phyloP scores from a whole-genome alignment of 2,113 vertebrate genomes.

The Australoheros scitulus region DNA sequence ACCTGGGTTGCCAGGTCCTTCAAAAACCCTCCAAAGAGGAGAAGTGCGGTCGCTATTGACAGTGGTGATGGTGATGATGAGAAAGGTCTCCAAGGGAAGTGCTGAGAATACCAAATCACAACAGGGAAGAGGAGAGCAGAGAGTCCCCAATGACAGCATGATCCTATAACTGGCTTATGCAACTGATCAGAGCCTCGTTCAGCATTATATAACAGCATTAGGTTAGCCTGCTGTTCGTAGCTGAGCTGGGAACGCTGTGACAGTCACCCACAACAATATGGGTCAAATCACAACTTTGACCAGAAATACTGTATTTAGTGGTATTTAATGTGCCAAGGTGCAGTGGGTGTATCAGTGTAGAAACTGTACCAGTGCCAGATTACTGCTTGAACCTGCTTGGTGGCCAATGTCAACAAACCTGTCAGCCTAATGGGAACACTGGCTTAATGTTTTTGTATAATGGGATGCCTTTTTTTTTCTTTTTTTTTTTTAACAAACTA shows the following conservation, averaged over 20 bases:
- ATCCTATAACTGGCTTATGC: conserved; percentile 61
- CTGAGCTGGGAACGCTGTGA: conserved; percentile 30
- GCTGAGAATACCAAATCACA: conserved; percentile 8
- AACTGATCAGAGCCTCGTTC: conserved; percentile 57
- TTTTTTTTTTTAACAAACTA: background rate
- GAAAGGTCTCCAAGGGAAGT: background rate
- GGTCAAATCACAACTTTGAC: conserved; percentile 5
- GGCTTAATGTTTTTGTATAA: background rate
- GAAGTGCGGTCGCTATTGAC: background rate
- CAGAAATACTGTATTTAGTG: background rate
- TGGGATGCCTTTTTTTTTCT: background rate
- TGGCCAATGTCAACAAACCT: background rate
- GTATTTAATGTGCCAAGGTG: background rate
- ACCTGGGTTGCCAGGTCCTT: conserved; percentile 55
- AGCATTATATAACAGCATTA: conserved; percentile 70
- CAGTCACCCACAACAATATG: background rate
- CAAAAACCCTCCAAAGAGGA: conserved; percentile 5
- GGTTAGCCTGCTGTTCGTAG: conserved; percentile 52
- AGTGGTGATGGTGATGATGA: background rate
- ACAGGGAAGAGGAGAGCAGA: background rate
- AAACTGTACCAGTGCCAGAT: background rate
- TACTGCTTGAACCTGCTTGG: conserved; percentile 10
- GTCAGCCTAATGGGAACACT: background rate
- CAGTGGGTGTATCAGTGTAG: background rate
- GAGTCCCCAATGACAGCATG: conserved; percentile 24